Conservation (phyloP, 1,140 invertebrate genomes). For the Diabrotica virgifera region DNA sequence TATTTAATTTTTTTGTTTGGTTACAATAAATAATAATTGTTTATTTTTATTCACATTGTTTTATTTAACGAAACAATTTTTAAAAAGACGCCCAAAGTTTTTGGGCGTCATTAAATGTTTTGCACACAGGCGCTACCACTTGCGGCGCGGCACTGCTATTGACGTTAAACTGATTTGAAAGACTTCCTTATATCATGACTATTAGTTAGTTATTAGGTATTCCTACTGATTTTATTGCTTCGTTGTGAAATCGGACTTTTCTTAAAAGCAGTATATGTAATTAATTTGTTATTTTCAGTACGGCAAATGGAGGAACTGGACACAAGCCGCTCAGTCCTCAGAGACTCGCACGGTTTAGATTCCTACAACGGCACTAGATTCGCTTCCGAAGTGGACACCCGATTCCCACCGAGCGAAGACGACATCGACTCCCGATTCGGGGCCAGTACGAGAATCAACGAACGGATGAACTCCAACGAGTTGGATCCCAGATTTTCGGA, state of each 20-base stretch:
- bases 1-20: too few species aligned
- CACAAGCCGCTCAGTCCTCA: constrained; percentile 27
- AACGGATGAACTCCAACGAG: constrained; percentile 42
- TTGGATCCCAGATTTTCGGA: constrained; percentile 47
- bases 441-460: constrained; percentile 51
- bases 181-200: too few species aligned
- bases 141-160: too few species aligned
- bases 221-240: too few species aligned
- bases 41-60: too few species aligned
- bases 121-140: too few species aligned
- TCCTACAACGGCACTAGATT: constrained; percentile 55
- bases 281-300: constrained; percentile 21
- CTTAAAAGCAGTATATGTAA: not conserved
- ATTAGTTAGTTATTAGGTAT: too few species aligned
- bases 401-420: constrained; percentile 51
- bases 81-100: too few species aligned
- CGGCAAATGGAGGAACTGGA: constrained; percentile 32
- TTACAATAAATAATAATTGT: too few species aligned
- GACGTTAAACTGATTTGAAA: too few species aligned
- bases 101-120: too few species aligned
- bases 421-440: constrained; percentile 62
- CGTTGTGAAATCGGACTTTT: not conserved
- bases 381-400: constrained; percentile 54
- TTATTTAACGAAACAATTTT: too few species aligned
- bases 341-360: constrained; percentile 55